Evolutionary conservation across 2,113 vertebrate species (phyloP).

Genomic region (Xenotilapia longispinis): DNA sequence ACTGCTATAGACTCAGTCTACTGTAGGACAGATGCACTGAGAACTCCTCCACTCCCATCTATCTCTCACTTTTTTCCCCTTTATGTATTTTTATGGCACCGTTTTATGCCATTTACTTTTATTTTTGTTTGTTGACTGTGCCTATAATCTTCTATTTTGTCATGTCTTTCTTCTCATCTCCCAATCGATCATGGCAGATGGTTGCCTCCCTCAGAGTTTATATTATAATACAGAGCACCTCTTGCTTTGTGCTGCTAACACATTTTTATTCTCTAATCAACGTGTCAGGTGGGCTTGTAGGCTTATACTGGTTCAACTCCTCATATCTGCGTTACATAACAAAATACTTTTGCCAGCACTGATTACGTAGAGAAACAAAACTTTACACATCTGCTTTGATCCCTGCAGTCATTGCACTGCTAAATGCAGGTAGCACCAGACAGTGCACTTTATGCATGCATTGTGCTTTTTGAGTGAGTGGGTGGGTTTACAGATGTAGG

Average conservation of each 20-base stretch:
- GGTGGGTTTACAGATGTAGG: neutral
- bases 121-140: neutral
- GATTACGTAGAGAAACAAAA: neutral
- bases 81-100: neutral
- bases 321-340: neutral
- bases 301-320: neutral
- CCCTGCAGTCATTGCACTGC: neutral
- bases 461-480: neutral
- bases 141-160: neutral
- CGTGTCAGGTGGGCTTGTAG: neutral
- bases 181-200: neutral
- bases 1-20: neutral
- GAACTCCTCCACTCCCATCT: neutral
- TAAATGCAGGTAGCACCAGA: neutral
- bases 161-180: neutral
- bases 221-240: neutral
- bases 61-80: accelerated
- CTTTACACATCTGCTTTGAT: neutral
- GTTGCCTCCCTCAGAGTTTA: neutral
- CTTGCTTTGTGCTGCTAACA: neutral
- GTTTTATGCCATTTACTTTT: neutral
- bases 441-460: neutral
- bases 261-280: neutral
- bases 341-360: neutral
- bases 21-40: neutral